Evolutionary conservation across 1,140 invertebrate genomes (phyloP).

Genomic region (Vanessa tameamea): DNA sequence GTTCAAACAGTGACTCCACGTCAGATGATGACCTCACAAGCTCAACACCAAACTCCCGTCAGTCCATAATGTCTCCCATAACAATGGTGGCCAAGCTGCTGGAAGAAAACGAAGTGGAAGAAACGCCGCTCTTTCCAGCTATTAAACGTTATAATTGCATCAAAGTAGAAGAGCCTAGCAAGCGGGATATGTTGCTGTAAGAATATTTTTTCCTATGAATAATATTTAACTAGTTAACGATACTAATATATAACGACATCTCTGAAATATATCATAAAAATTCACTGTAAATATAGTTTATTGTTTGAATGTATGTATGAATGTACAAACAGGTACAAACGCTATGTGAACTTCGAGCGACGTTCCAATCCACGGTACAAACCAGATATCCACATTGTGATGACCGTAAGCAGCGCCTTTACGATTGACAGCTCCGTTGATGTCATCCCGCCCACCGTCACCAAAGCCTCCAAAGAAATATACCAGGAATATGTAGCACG

Average conservation of each 20-base stretch:
- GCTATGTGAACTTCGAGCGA: slow-evolving; percentile 83
- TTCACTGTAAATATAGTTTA: too few relatives aligned
- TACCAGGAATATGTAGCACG: slow-evolving; percentile 85
- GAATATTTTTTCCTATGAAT: slow-evolving; percentile 29
- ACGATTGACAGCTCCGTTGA: slow-evolving; percentile 80
- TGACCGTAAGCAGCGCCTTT: slow-evolving; percentile 81
- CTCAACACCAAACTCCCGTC: slow-evolving; percentile 61
- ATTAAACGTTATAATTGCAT: slow-evolving; percentile 62
- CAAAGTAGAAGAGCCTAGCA: slow-evolving; percentile 59
- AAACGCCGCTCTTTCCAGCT: slow-evolving; percentile 57
- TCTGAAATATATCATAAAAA: too few relatives aligned
- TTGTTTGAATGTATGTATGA: background rate
- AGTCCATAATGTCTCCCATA: slow-evolving; percentile 52
- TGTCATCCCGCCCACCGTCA: slow-evolving; percentile 83
- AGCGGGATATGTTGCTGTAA: slow-evolving; percentile 74
- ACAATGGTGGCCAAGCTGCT: slow-evolving; percentile 43
- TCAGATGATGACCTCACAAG: slow-evolving; percentile 75
- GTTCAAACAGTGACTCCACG: slow-evolving; percentile 76
- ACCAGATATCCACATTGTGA: slow-evolving; percentile 74
- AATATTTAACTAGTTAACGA: background rate
- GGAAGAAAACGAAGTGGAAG: slow-evolving; percentile 36
- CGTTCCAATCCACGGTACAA: slow-evolving; percentile 80
- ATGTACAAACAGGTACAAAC: slow-evolving; percentile 88
- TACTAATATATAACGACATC: too few relatives aligned
- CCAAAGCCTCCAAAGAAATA: slow-evolving; percentile 82